Evolutionary conservation across 2,888 invertebrate species (phyloP).

Genomic region (Myopa testacea): DNA sequence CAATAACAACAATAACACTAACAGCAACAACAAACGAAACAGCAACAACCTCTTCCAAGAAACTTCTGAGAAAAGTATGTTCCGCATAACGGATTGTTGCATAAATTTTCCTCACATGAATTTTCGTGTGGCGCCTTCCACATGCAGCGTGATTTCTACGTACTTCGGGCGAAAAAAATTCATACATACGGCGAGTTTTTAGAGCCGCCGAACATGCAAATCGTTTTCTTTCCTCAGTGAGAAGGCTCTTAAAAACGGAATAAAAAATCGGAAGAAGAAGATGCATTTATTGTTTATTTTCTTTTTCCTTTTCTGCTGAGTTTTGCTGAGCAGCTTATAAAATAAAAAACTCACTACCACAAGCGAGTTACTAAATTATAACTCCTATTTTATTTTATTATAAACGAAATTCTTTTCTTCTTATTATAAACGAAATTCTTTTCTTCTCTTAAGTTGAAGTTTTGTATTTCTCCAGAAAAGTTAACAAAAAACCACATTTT

Average conservation of each 20-base stretch:
- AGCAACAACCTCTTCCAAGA: background rate
- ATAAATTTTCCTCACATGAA: slow-evolving; percentile 10
- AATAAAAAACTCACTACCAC: no score
- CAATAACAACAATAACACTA: background rate
- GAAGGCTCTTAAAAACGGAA: background rate
- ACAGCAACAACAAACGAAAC: background rate
- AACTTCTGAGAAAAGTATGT: slow-evolving; percentile 4
- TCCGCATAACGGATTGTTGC: background rate
- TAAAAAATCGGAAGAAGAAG: background rate
- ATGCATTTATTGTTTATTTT: no score
- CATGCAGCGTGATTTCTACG: slow-evolving; percentile 4
- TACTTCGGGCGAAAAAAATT: background rate
- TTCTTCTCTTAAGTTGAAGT: no score
- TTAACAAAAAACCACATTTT: no score
- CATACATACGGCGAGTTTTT: background rate
- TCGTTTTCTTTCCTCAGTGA: background rate
- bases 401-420: no score
- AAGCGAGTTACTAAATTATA: no score
- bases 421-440: no score
- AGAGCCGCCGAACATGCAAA: background rate
- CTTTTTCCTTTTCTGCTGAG: no score
- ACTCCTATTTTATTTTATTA: no score
- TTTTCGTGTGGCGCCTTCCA: slow-evolving; percentile 9
- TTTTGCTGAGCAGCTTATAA: no score
- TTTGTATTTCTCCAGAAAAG: no score